These are phyloP conservation scores for Tyria jacobaeae DNA, from an alignment of 2,888 invertebrate species.

Conservation along the genomic window DNA sequence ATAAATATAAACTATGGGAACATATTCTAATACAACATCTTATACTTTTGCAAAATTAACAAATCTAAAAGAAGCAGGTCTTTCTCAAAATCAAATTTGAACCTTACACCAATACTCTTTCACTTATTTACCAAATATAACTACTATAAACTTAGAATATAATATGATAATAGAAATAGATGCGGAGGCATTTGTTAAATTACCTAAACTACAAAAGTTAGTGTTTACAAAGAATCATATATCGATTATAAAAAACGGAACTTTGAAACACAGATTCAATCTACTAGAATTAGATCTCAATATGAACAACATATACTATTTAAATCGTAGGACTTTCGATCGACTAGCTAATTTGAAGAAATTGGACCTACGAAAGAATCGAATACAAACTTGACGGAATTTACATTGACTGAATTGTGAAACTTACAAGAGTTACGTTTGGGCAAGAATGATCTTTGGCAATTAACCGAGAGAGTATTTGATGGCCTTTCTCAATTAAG, in stretches of 20 bases:
- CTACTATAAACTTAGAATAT: too few species aligned
- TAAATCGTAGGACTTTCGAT: slow-evolving; percentile 92
- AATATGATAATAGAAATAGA: too few species aligned
- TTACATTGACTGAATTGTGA: slow-evolving; percentile 92
- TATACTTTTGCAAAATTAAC: slow-evolving; percentile 92
- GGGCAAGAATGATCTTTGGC: slow-evolving; percentile 90
- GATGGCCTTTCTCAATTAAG: slow-evolving; percentile 91
- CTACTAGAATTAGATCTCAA: slow-evolving; percentile 93
- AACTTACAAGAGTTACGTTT: slow-evolving; percentile 90
- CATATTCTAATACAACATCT: slow-evolving; percentile 89
- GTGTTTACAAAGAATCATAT: too few species aligned
- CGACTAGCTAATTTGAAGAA: slow-evolving; percentile 91
- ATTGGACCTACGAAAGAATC: slow-evolving; percentile 91
- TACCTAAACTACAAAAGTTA: too few species aligned
- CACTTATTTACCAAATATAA: too few species aligned
- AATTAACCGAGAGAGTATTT: slow-evolving; percentile 92
- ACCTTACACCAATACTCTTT: too few species aligned
- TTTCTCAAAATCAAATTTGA: too few species aligned
- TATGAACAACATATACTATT: slow-evolving; percentile 90
- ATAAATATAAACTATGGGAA: slow-evolving; percentile 91
- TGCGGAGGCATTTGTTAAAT: too few species aligned
- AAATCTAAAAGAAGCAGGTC: too few species aligned
- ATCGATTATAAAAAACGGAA: slow-evolving; percentile 93
- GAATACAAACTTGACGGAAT: slow-evolving; percentile 91
- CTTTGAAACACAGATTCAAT: slow-evolving; percentile 91